phyloP scores from a whole-genome alignment of 2,113 vertebrate species.

The Saimiri boliviensis region DNA sequence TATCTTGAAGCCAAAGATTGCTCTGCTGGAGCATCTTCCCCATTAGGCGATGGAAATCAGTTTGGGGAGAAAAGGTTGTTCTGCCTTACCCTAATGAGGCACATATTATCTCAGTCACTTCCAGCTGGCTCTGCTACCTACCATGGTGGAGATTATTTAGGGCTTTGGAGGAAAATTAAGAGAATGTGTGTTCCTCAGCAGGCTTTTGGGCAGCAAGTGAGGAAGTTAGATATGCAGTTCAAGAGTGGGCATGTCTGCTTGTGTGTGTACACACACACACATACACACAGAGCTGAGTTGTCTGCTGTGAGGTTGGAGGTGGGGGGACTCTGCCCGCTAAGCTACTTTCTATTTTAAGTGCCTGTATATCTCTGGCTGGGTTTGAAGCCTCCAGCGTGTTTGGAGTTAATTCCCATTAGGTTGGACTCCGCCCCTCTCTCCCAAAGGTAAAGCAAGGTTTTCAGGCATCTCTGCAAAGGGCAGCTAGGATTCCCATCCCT shows the following conservation, averaged over 20 bases:
- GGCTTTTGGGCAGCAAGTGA: constrained; percentile 2
- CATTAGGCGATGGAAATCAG: background rate
- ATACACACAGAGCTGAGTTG: background rate
- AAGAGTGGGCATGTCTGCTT: background rate
- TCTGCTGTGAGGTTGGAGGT: constrained; percentile 18
- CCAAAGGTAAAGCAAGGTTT: constrained; percentile 72
- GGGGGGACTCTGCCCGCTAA: background rate
- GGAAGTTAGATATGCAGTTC: background rate
- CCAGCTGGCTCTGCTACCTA: background rate
- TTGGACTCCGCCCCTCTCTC: constrained; percentile 73
- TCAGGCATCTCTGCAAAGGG: constrained; percentile 66
- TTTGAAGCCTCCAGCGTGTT: constrained; percentile 60
- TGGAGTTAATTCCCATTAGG: constrained; percentile 75
- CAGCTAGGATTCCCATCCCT: constrained; percentile 66
- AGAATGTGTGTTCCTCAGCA: background rate
- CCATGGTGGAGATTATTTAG: background rate
- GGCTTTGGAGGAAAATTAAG: constrained; percentile 10
- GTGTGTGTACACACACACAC: background rate
- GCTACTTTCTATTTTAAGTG: constrained; percentile 41
- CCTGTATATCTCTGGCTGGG: background rate
- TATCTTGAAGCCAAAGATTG: background rate
- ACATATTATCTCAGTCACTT: background rate
- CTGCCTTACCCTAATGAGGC: background rate
- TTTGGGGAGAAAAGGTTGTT: background rate
- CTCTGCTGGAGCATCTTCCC: background rate